These are phyloP conservation scores for Rhopalosiphum nymphaeae DNA, from an alignment of 2,888 invertebrate genomes.

Conservation along the genomic window DNA sequence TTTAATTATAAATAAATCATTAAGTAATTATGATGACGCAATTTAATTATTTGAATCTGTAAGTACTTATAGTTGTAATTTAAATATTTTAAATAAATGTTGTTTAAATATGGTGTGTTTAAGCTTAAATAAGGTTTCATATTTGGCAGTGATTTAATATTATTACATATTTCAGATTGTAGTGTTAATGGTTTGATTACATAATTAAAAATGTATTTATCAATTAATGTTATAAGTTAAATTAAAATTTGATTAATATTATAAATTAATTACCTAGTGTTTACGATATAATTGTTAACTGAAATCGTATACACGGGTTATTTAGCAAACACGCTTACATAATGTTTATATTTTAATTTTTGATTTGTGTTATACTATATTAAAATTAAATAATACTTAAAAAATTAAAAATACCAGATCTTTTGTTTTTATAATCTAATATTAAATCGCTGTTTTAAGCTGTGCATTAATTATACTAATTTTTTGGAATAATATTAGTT, in stretches of 20 bases:
- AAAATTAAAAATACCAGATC: neutral
- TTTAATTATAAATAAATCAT: neutral
- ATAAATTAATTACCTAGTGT: conserved; percentile 25
- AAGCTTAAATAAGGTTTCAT: neutral
- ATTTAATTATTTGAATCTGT: neutral
- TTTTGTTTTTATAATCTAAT: neutral
- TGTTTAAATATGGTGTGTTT: neutral
- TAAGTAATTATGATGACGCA: neutral
- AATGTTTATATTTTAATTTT: neutral
- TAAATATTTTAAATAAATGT: conserved; percentile 28
- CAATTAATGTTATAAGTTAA: conserved; percentile 32
- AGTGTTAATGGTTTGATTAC: conserved; percentile 27
- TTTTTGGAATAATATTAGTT: neutral
- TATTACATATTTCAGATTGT: neutral
- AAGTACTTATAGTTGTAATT: neutral
- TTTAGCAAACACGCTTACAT: neutral
- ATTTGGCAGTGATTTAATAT: neutral
- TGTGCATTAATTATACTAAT: no score
- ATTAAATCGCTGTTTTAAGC: neutral
- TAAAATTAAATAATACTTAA: neutral
- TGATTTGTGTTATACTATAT: neutral
- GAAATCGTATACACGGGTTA: neutral
- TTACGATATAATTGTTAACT: conserved; percentile 31
- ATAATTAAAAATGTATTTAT: conserved; percentile 29
- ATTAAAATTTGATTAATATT: conserved; percentile 23